Evolutionary conservation across 2,797 vertebrate genomes (phyloP).

Genomic region (Coregonus sp.): DNA sequence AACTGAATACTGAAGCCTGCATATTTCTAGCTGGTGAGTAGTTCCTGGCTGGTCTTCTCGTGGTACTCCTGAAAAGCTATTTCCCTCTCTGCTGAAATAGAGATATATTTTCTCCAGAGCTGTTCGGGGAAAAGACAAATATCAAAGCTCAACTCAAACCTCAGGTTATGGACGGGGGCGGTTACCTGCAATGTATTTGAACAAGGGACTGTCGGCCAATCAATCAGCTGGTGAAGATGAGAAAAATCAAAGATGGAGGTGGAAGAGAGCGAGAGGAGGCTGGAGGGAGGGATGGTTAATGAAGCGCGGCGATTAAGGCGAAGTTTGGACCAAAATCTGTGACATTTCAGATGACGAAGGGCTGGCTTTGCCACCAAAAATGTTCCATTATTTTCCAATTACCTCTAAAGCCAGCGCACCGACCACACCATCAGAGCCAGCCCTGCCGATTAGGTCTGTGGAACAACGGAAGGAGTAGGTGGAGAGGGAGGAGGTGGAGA

Average conservation of each 20-base stretch:
- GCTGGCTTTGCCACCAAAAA: constrained; percentile 40
- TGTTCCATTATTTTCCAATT: constrained; percentile 50
- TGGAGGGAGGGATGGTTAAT: not conserved
- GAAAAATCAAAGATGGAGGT: not conserved
- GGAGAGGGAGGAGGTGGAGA: constrained; percentile 15
- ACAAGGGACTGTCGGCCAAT: constrained; percentile 2
- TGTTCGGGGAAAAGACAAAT: not conserved
- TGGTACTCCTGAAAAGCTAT: not conserved
- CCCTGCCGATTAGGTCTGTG: not conserved
- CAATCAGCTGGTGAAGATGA: constrained; percentile 25
- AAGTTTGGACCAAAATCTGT: constrained; percentile 5
- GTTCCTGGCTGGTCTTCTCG: not conserved
- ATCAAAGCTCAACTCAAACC: not conserved
- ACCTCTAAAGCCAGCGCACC: constrained; percentile 20
- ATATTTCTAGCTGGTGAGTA: not conserved
- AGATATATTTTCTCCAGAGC: not conserved
- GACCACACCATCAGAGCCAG: not conserved
- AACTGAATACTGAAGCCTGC: not conserved
- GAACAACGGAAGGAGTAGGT: constrained; percentile 12
- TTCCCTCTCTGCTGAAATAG: not conserved
- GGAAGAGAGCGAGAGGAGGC: not conserved
- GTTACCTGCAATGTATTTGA: constrained; percentile 9
- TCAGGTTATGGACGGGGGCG: not conserved
- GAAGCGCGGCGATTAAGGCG: constrained; percentile 7
- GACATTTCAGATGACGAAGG: constrained; percentile 9